Percentiles rank a stretch among this genome's conserved stretches.
Conservation (phyloP, 2,888 invertebrate genomes). For the Nephrotoma guestfalica region DNA sequence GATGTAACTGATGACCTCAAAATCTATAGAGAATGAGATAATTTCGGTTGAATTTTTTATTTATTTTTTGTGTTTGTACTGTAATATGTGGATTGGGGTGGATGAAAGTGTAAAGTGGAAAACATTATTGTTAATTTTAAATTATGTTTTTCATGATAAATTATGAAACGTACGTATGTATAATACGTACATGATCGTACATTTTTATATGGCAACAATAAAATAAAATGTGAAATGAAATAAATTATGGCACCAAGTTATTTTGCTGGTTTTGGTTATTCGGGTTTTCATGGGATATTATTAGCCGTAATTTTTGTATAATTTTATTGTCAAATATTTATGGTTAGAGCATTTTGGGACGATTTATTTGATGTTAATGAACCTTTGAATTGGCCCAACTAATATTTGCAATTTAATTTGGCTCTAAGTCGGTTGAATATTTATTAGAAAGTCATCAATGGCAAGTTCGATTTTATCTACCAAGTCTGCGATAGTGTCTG, state of each 20-base stretch:
- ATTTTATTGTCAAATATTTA: neutral
- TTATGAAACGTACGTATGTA: neutral
- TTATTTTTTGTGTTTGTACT: neutral
- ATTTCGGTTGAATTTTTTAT: neutral
- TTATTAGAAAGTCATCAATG: too few relatives aligned
- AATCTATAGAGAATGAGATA: neutral
- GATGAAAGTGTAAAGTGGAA: neutral
- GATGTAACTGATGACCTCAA: neutral
- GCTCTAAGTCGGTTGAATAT: too few relatives aligned
- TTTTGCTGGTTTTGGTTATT: neutral
- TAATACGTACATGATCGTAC: neutral
- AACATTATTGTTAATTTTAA: neutral
- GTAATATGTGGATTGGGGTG: neutral
- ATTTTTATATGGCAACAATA: neutral
- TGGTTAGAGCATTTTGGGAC: neutral
- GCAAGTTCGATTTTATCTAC: too few relatives aligned
- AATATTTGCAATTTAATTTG: too few relatives aligned
- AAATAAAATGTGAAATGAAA: neutral
- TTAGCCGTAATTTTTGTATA: neutral
- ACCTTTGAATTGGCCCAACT: neutral
- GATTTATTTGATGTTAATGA: neutral
- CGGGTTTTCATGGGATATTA: neutral
- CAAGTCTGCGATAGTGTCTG: too few relatives aligned
- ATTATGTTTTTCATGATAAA: neutral
- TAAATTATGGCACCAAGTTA: neutral